These are phyloP conservation scores for Philereme vetulata DNA, from an alignment of 2,888 invertebrate species.

Conservation along the genomic window DNA sequence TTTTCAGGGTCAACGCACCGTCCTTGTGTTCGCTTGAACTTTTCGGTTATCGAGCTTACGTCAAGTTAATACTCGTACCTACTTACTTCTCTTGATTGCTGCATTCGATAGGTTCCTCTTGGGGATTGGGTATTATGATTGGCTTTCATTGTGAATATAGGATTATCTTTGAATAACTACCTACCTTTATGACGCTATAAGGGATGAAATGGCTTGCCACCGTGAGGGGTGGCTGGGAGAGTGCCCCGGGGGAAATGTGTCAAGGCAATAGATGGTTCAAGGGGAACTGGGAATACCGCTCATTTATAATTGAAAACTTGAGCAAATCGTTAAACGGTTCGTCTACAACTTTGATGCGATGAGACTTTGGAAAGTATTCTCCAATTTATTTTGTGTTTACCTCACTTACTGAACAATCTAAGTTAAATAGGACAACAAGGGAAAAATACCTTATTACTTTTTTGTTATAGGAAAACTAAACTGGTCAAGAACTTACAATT, in stretches of 20 bases:
- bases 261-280: constrained; percentile 63
- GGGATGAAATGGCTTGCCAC: constrained; percentile 39
- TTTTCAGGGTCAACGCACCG: constrained; percentile 35
- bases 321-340: constrained; percentile 45
- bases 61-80: constrained; percentile 6
- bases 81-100: constrained; percentile 10
- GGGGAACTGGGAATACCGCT: constrained; percentile 43
- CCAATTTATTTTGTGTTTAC: constrained; percentile 12
- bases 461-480: background rate
- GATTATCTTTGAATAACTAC: constrained; percentile 12
- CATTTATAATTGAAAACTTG: constrained; percentile 37
- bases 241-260: constrained; percentile 54
- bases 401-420: constrained; percentile 1
- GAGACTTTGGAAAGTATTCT: constrained; percentile 18
- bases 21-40: constrained; percentile 21
- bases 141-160: constrained; percentile 14
- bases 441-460: background rate
- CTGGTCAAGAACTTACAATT: background rate
- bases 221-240: constrained; percentile 27
- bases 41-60: constrained; percentile 12
- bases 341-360: constrained; percentile 19
- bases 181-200: constrained; percentile 39
- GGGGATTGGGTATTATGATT: constrained; percentile 20
- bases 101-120: constrained; percentile 23
- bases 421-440: background rate